A percentile compares a stretch with the other conserved stretches of the same genome.
Evolutionary conservation across 2,797 vertebrate genomes (phyloP).

Genomic region (Heliangelus exortis): DNA sequence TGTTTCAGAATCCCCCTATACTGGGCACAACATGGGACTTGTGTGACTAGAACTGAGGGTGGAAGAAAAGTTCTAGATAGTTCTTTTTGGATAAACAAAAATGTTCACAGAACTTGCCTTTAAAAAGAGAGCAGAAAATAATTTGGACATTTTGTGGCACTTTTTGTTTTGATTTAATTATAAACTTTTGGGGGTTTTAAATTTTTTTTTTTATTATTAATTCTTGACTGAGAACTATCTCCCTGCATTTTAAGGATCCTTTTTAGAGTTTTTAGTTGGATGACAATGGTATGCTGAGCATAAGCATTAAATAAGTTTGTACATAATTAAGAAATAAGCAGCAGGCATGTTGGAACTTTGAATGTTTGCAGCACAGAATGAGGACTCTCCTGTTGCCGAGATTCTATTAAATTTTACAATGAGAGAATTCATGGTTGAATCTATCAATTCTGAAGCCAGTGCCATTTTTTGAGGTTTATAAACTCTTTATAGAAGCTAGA

Average conservation of each 20-base stretch:
- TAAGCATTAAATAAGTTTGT: conserved; percentile 30
- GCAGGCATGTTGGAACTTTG: conserved; percentile 25
- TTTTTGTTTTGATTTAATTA: background rate
- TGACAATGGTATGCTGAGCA: background rate
- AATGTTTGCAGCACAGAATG: conserved; percentile 19
- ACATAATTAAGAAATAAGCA: conserved; percentile 57
- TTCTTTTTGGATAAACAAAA: background rate
- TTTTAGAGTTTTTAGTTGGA: background rate
- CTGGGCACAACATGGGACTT: background rate
- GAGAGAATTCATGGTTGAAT: conserved; percentile 41
- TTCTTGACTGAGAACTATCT: background rate
- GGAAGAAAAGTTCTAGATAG: background rate
- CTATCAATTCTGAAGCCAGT: conserved; percentile 30
- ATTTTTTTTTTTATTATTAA: background rate
- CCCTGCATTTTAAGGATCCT: background rate
- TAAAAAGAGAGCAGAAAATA: background rate
- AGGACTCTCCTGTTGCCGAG: conserved; percentile 28
- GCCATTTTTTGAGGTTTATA: conserved; percentile 19
- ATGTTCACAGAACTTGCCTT: background rate
- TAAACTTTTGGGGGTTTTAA: background rate
- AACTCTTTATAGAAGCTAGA: background rate
- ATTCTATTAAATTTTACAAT: conserved; percentile 60
- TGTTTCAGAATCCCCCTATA: background rate
- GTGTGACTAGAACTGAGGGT: background rate
- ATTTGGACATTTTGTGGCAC: background rate